Conservation (phyloP, 2,797 vertebrate genomes). For the Cyprinodon diabolis region DNA sequence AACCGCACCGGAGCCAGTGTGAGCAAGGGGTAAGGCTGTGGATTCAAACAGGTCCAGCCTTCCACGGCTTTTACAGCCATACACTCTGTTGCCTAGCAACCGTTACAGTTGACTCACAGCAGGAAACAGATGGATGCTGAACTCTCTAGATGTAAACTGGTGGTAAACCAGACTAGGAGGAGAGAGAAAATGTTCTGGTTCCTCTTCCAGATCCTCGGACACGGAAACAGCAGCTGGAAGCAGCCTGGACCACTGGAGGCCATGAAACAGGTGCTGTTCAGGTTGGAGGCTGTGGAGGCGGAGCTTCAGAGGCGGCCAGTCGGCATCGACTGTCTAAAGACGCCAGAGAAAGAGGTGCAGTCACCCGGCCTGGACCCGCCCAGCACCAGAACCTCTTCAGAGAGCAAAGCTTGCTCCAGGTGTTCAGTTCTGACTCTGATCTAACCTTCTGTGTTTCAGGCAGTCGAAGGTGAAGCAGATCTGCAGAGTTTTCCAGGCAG, state of each 20-base stretch:
- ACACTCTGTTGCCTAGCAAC: too few species aligned
- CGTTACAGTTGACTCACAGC: too few species aligned
- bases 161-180: too few species aligned
- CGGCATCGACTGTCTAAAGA: background rate
- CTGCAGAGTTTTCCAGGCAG: constrained; percentile 32
- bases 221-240: constrained; percentile 16
- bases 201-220: constrained; percentile 4
- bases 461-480: constrained; percentile 23
- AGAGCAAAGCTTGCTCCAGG: too few species aligned
- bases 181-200: background rate
- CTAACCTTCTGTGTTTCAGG: constrained; percentile 44
- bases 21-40: too few species aligned
- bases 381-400: too few species aligned
- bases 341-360: constrained; percentile 28
- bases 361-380: background rate
- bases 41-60: too few species aligned
- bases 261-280: constrained; percentile 89
- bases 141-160: too few species aligned
- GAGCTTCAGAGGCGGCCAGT: constrained; percentile 44
- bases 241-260: constrained; percentile 90
- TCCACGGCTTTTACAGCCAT: too few species aligned
- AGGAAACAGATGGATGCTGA: too few species aligned
- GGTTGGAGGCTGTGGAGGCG: constrained; percentile 86
- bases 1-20: too few species aligned
- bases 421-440: background rate